A percentile compares a stretch with the other conserved stretches of the same genome.
Conservation (phyloP, 1,140 invertebrate genomes). For the Drosophila pseudoobscura region DNA sequence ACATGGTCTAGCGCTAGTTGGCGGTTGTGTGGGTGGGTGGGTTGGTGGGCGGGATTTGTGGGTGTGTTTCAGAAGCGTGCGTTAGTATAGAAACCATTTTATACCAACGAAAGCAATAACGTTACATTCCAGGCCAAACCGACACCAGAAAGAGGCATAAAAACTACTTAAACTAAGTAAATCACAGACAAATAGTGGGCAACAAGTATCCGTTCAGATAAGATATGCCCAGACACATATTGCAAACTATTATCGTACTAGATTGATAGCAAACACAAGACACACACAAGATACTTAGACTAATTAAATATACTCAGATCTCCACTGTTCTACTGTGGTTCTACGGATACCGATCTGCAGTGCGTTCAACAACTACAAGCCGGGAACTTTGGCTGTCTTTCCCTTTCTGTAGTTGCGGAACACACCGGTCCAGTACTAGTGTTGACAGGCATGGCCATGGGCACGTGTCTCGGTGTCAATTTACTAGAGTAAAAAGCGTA, state of each 20-base stretch:
- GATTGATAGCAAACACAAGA: not conserved
- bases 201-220: slow-evolving; percentile 11
- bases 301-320: not conserved
- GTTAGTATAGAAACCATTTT: slow-evolving; percentile 33
- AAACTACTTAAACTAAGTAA: slow-evolving; percentile 20
- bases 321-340: no score
- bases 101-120: slow-evolving; percentile 18
- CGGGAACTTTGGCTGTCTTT: not conserved
- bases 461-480: slow-evolving; percentile 2
- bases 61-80: slow-evolving; percentile 23
- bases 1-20: slow-evolving; percentile 57
- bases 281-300: not conserved
- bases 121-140: slow-evolving; percentile 17
- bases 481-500: slow-evolving; percentile 15
- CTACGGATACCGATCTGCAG: not conserved
- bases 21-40: slow-evolving; percentile 37
- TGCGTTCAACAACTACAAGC: no score
- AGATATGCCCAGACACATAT: slow-evolving; percentile 1
- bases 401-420: slow-evolving; percentile 2
- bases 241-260: not conserved
- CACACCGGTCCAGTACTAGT: slow-evolving; percentile 32
- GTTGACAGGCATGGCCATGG: slow-evolving; percentile 8
- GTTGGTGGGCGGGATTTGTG: slow-evolving; percentile 25
- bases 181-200: slow-evolving; percentile 6
- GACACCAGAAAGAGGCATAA: slow-evolving; percentile 22